phyloP scores from a whole-genome alignment of 2,797 vertebrate genomes.

The Diceros bicornis region DNA sequence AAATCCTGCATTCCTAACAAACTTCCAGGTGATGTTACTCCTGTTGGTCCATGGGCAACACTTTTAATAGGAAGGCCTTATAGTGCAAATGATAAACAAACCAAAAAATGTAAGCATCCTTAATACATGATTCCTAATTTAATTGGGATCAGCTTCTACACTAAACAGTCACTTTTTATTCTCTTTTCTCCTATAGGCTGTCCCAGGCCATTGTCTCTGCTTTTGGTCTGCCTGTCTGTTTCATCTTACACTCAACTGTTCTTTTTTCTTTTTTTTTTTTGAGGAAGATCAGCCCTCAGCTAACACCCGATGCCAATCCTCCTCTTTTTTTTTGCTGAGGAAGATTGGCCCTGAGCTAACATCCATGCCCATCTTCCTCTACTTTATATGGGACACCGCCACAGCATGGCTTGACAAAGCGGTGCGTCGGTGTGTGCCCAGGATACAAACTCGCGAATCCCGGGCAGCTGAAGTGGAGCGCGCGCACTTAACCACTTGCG shows the following conservation, averaged over 20 bases:
- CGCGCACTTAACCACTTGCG: too few relatives aligned
- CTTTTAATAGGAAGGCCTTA: slow-evolving; percentile 36
- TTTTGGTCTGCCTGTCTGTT: slow-evolving; percentile 55
- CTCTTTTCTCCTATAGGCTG: slow-evolving; percentile 34
- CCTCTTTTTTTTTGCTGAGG: too few relatives aligned
- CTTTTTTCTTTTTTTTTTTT: neutral
- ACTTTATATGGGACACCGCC: too few relatives aligned
- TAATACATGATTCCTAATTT: slow-evolving; percentile 27
- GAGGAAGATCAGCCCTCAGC: too few relatives aligned
- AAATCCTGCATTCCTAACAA: slow-evolving; percentile 56
- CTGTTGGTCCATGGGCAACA: neutral
- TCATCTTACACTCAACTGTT: slow-evolving; percentile 20
- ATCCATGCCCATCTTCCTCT: too few relatives aligned
- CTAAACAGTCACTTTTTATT: slow-evolving; percentile 32
- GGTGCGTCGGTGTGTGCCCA: too few relatives aligned
- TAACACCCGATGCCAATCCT: too few relatives aligned
- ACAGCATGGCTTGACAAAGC: too few relatives aligned
- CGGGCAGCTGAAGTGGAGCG: too few relatives aligned
- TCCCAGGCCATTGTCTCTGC: neutral
- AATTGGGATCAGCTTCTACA: slow-evolving; percentile 19
- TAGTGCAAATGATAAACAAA: slow-evolving; percentile 2
- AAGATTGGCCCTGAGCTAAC: too few relatives aligned
- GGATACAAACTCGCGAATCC: too few relatives aligned
- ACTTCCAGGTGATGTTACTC: neutral
- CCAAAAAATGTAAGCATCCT: neutral